Percentiles rank a stretch among this genome's conserved stretches.
Conservation (phyloP, 35 echinoderm and acorn worm genomes). For the Ptychodera flava region DNA sequence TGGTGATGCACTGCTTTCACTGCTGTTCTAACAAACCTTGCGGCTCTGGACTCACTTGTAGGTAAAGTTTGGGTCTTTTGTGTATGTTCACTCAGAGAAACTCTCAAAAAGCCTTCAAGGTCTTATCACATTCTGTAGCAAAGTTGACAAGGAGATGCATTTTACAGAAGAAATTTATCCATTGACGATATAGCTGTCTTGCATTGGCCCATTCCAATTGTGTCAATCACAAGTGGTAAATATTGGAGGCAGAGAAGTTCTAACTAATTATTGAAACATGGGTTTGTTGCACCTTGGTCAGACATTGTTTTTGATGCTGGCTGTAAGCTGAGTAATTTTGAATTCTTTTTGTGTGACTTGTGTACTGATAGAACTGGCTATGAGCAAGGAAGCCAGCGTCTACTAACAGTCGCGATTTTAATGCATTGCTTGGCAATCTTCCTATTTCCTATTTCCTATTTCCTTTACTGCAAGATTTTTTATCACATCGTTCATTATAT, state of each 20-base stretch:
- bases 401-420: background rate
- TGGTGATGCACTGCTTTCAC: slow-evolving; percentile 37
- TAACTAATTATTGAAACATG: slow-evolving; percentile 13
- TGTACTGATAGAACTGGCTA: background rate
- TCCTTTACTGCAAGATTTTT: slow-evolving; percentile 7
- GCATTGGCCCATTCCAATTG: slow-evolving; percentile 7
- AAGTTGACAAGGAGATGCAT: slow-evolving; percentile 51
- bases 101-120: slow-evolving; percentile 29
- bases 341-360: slow-evolving; percentile 6
- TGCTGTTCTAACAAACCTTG: slow-evolving; percentile 44
- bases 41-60: slow-evolving; percentile 41
- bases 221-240: slow-evolving; percentile 15
- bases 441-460: background rate
- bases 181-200: slow-evolving; percentile 9
- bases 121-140: slow-evolving; percentile 11
- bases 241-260: background rate
- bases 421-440: background rate
- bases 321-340: slow-evolving; percentile 7
- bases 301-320: slow-evolving; percentile 15
- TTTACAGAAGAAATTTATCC: slow-evolving; percentile 27
- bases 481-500: slow-evolving; percentile 13
- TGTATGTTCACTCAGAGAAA: slow-evolving; percentile 26
- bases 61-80: slow-evolving; percentile 7
- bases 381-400: background rate
- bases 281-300: slow-evolving; percentile 24